These are phyloP conservation scores for Chaenocephalus aceratus DNA, from an alignment of 2,113 vertebrate genomes.

Conservation along the genomic window DNA sequence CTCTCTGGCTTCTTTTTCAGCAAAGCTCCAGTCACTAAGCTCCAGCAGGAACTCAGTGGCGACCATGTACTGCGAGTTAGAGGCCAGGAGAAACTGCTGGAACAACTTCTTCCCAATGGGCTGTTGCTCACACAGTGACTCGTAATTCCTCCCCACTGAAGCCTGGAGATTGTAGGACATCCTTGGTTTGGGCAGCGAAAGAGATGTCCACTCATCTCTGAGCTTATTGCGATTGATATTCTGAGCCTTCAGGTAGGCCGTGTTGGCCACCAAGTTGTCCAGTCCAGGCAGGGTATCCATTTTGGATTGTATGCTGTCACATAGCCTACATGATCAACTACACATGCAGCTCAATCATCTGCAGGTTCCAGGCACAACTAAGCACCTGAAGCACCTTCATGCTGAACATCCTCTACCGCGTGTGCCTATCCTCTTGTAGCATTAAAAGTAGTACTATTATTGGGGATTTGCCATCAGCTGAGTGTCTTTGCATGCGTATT, in stretches of 20 bases:
- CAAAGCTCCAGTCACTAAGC: conserved; percentile 85
- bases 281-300: conserved; percentile 91
- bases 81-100: conserved; percentile 83
- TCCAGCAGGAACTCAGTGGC: conserved; percentile 88
- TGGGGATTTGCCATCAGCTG: conserved; percentile 69
- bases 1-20: conserved; percentile 79
- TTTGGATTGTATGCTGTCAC: conserved; percentile 32
- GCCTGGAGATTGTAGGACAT: conserved; percentile 68
- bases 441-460: conserved; percentile 35
- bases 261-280: conserved; percentile 93
- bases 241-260: conserved; percentile 90
- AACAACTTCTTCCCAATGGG: conserved; percentile 91
- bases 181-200: conserved; percentile 83
- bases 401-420: conserved; percentile 16
- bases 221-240: conserved; percentile 83
- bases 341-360: conserved; percentile 4
- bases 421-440: conserved; percentile 21
- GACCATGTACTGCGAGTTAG: conserved; percentile 74
- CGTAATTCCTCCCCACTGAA: conserved; percentile 73
- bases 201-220: conserved; percentile 82
- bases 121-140: conserved; percentile 90
- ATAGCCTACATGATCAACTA: neutral
- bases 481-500: conserved; percentile 65
- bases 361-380: conserved; percentile 14
- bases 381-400: conserved; percentile 29